Conservation (phyloP, 2,113 vertebrate genomes). For the Aix galericulata region DNA sequence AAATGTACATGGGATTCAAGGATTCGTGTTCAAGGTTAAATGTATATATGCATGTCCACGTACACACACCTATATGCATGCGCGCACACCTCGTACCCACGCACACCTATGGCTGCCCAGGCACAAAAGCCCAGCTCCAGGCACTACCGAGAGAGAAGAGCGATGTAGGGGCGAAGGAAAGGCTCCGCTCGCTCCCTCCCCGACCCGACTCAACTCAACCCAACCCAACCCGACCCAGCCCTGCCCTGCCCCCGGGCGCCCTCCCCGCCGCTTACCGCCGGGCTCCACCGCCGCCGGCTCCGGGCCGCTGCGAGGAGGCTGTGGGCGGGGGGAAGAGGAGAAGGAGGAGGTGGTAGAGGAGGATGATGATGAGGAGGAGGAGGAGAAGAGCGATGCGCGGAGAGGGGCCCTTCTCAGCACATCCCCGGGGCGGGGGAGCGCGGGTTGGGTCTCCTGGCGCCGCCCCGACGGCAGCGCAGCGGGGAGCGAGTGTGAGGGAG, state of each 20-base stretch:
- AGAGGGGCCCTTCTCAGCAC: slow-evolving; percentile 23
- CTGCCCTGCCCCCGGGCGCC: background rate
- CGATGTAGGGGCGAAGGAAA: background rate
- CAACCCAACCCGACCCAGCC: background rate
- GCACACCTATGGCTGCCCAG: background rate
- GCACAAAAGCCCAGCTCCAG: background rate
- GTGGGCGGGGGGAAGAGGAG: background rate
- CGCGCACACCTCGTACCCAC: too few species aligned
- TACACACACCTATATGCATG: background rate
- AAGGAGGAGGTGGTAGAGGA: background rate
- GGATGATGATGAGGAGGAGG: too few species aligned
- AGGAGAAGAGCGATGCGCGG: background rate
- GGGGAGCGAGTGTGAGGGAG: background rate
- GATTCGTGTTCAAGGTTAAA: background rate
- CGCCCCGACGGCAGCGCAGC: slow-evolving; percentile 4
- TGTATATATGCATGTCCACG: accelerated
- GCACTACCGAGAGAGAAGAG: background rate
- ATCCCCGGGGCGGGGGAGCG: background rate
- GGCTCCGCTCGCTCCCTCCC: too few species aligned
- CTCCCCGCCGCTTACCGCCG: slow-evolving; percentile 12
- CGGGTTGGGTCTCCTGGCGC: background rate
- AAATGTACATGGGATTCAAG: too few species aligned
- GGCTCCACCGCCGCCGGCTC: background rate
- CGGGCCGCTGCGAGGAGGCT: background rate
- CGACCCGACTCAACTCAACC: background rate